These are phyloP conservation scores for Vanessa cardui DNA, from an alignment of 2,888 invertebrate genomes.

Conservation along the genomic window DNA sequence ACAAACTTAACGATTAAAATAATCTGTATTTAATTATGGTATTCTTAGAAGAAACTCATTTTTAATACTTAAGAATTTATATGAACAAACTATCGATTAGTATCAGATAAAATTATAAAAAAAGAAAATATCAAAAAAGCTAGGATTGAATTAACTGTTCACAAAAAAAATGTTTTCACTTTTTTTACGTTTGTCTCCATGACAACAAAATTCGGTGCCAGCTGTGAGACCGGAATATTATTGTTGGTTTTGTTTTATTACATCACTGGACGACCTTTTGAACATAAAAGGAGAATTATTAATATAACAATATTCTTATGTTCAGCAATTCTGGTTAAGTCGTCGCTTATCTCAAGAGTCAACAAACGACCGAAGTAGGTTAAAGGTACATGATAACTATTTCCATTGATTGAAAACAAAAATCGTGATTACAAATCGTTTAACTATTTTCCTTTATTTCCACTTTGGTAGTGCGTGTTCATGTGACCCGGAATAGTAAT, in stretches of 20 bases:
- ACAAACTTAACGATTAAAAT: too few relatives aligned
- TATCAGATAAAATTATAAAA: not conserved
- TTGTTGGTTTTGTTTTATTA: not conserved
- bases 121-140: not conserved
- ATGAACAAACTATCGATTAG: not conserved
- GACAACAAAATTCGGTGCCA: conserved; percentile 16
- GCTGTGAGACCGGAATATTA: conserved; percentile 8
- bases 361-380: too few relatives aligned
- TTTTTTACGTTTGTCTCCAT: conserved; percentile 14
- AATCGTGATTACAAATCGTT: not conserved
- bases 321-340: too few relatives aligned
- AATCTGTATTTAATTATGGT: too few relatives aligned
- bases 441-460: not conserved
- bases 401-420: too few relatives aligned
- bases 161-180: conserved; percentile 8
- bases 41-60: not conserved
- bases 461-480: not conserved
- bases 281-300: too few relatives aligned
- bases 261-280: too few relatives aligned
- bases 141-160: not conserved
- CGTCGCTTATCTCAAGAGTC: too few relatives aligned
- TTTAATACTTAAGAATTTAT: not conserved
- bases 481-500: not conserved
- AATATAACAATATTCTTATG: too few relatives aligned
- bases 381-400: not conserved